Conservation (phyloP, 1,140 invertebrate species). For the Ooceraea biroi region DNA sequence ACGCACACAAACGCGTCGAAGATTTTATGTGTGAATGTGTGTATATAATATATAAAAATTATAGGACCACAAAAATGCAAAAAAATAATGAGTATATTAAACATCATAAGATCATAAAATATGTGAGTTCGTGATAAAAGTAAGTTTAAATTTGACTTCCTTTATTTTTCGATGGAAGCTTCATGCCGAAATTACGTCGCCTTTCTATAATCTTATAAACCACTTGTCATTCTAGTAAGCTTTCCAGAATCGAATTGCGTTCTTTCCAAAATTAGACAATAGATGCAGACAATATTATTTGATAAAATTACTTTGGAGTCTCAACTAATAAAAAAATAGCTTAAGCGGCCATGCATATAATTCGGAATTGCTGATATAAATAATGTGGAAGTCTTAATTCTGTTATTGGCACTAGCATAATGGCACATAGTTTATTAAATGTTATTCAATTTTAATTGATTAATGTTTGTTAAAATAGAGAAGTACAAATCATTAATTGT, state of each 20-base stretch:
- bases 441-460: background rate
- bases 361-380: background rate
- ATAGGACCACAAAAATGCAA: too few species aligned
- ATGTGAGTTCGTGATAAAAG: too few species aligned
- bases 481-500: background rate
- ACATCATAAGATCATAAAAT: too few species aligned
- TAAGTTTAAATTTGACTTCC: too few species aligned
- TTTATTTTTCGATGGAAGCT: too few species aligned
- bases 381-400: conserved; percentile 18
- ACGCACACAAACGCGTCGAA: background rate
- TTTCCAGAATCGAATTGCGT: conserved; percentile 72
- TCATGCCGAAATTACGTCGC: too few species aligned
- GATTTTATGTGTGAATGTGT: background rate
- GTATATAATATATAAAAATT: too few species aligned
- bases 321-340: background rate
- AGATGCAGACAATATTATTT: conserved; percentile 16
- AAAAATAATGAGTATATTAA: too few species aligned
- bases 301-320: conserved; percentile 21
- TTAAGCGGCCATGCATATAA: background rate
- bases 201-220: background rate
- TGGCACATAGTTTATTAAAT: background rate
- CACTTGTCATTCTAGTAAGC: conserved; percentile 18
- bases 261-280: conserved; percentile 39
- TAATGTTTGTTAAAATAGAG: background rate
- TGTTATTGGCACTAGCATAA: background rate